A percentile compares a stretch with the other conserved stretches of the same genome.
Conservation (phyloP, 1,140 invertebrate genomes). For the Eriosoma lanigerum region DNA sequence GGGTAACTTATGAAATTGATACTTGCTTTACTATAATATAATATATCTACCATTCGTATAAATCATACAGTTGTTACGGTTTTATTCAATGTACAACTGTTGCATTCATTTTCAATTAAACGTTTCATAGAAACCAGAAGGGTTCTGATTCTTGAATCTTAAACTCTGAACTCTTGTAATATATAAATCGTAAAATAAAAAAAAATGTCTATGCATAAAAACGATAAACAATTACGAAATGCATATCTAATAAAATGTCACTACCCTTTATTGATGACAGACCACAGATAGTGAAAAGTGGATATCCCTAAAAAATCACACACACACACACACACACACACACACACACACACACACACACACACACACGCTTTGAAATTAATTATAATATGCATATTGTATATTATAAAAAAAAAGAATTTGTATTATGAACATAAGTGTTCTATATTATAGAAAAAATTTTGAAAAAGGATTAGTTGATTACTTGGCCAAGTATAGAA, state of each 20-base stretch:
- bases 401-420: too few relatives aligned
- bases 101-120: slow-evolving; percentile 38
- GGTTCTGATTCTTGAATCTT: slow-evolving; percentile 23
- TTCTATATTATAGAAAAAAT: too few relatives aligned
- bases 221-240: background rate
- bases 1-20: slow-evolving; percentile 35
- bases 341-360: too few relatives aligned
- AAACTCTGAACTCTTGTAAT: background rate
- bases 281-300: slow-evolving; percentile 1
- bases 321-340: too few relatives aligned
- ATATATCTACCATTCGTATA: slow-evolving; percentile 2
- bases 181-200: slow-evolving; percentile 4
- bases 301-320: too few relatives aligned
- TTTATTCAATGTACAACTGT: slow-evolving; percentile 30
- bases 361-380: too few relatives aligned
- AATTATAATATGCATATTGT: too few relatives aligned
- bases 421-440: too few relatives aligned
- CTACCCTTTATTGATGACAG: slow-evolving; percentile 26
- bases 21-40: background rate
- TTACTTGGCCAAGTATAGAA: too few relatives aligned
- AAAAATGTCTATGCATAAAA: slow-evolving; percentile 2
- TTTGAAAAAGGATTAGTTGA: too few relatives aligned
- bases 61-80: slow-evolving; percentile 40
- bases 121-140: background rate
- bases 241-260: background rate